These are phyloP conservation scores for Rhopalosiphum padi DNA, from an alignment of 1,140 invertebrate species.

Conservation along the genomic window DNA sequence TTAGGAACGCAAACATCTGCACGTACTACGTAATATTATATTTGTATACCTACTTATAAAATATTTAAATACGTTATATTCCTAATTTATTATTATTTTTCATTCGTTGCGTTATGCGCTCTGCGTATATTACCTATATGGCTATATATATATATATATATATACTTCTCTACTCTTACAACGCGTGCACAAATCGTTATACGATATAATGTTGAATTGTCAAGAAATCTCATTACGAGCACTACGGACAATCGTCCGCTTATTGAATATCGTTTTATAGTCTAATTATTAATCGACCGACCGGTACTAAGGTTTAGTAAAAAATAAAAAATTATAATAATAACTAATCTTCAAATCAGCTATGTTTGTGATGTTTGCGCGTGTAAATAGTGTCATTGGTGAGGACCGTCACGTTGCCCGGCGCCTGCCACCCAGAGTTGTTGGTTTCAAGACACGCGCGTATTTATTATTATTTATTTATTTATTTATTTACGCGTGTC, in stretches of 20 bases:
- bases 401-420: too few relatives aligned
- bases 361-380: not conserved
- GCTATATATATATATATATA: not conserved
- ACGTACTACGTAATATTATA: not conserved
- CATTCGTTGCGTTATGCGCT: not conserved
- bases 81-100: slow-evolving; percentile 19
- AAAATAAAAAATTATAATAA: too few relatives aligned
- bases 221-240: too few relatives aligned
- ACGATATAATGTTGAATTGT: too few relatives aligned
- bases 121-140: not conserved
- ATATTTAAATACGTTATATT: slow-evolving; percentile 8
- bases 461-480: too few relatives aligned
- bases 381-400: too few relatives aligned
- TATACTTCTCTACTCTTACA: not conserved
- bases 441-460: too few relatives aligned
- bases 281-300: not conserved
- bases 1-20: not conserved
- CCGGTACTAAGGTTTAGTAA: not conserved
- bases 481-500: too few relatives aligned
- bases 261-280: too few relatives aligned
- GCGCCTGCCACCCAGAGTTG: too few relatives aligned
- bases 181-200: too few relatives aligned
- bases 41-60: not conserved
- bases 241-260: too few relatives aligned
- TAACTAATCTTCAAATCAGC: not conserved